Conservation (phyloP, 2,113 vertebrate genomes). For the Bungarus multicinctus region DNA sequence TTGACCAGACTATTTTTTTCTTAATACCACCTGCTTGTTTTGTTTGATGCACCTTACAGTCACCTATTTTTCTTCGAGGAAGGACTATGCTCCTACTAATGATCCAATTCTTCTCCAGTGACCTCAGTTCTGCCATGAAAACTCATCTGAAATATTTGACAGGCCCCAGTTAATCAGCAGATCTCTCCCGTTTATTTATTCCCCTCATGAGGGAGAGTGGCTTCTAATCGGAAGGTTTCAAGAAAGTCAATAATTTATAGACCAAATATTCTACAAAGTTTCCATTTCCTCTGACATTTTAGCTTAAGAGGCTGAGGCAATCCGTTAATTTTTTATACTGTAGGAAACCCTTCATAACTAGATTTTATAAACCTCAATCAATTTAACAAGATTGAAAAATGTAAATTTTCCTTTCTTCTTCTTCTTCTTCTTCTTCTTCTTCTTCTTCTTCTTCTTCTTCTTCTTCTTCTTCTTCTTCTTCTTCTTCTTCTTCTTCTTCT, state of each 20-base stretch:
- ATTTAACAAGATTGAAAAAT: constrained; percentile 15
- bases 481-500: no score
- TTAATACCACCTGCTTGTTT: neutral
- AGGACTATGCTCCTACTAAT: constrained; percentile 7
- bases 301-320: constrained; percentile 12
- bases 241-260: constrained; percentile 34
- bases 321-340: constrained; percentile 28
- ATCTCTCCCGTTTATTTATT: constrained; percentile 7
- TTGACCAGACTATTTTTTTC: neutral
- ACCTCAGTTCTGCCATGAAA: neutral
- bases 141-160: neutral
- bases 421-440: neutral
- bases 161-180: constrained; percentile 3
- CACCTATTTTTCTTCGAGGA: constrained; percentile 9
- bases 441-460: no score
- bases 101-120: constrained; percentile 14
- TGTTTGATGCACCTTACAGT: neutral
- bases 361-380: constrained; percentile 26
- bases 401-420: neutral
- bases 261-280: constrained; percentile 16
- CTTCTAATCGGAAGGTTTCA: constrained; percentile 14
- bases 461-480: no score
- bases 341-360: constrained; percentile 17
- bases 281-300: constrained; percentile 28
- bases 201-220: neutral